Base-by-base conservation (phyloP, 2,888 invertebrate species). In the Microplitis manilae region DNA sequence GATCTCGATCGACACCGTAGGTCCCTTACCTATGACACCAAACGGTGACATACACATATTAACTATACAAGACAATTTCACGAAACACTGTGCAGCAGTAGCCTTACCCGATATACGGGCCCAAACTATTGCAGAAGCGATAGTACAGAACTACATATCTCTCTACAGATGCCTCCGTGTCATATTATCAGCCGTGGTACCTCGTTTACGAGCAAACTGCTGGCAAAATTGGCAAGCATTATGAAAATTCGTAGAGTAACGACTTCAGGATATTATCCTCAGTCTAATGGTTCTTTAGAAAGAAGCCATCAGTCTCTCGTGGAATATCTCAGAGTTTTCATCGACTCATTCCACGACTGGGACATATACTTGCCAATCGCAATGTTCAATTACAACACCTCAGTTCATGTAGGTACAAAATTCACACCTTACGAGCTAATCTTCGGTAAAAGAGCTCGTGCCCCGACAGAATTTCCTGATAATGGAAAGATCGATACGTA, bases 1-100 rank as follows among this genome's bases (percentile, higher is more conserved):
- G 17, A 65, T 83, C 1, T 76, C 77, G 2, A 50, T 82, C 2
- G 83, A 80, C 6, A 80, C 78, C n/a, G 80, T 78, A 8, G 77
- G 76, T 0, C 77, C 78, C 0, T 60, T 81, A 6, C 74, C 72
- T 8, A 74, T 60, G 1, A 75, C 77, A 0, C 73, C 76, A 1
- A 17, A 73, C 5, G 79, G 77, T 1, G 78, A 78, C 20, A 39
- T 68, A 30, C 76, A 80, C 20, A 71, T 79, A 1, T 41, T 78
- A 1, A 78, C 77, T 9, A 70, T 78, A 5, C 75, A 80, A 61
- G 62, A 75, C 38, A 75, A 77, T 41, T 50, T 78, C 2, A 71
- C 77, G 1, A 80, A 80, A 15, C 75, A 73, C 50, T 79, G 77
- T 13, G 15, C 39, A 61, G 69, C 68, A 13, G 13, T 75, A 6